Percentiles rank a stretch among this genome's conserved stretches.
These are phyloP conservation scores for Ichneumon xanthorius DNA, from an alignment of 2,888 invertebrate species.

Conservation along the genomic window DNA sequence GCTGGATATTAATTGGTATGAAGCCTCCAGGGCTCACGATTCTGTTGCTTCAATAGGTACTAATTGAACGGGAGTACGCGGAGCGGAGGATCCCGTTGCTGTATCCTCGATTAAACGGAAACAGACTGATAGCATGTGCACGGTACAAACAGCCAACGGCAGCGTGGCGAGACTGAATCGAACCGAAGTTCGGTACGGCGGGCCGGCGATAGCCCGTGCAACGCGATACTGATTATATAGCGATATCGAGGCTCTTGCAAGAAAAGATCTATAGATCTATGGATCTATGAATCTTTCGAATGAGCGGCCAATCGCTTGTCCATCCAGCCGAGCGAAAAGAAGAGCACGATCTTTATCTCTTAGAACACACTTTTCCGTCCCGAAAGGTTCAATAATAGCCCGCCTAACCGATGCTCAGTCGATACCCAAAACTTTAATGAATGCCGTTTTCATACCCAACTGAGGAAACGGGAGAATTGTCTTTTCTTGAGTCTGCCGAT, in stretches of 20 bases:
- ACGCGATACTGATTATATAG: slow-evolving; percentile 61
- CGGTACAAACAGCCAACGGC: slow-evolving; percentile 1
- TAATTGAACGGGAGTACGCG: slow-evolving; percentile 60
- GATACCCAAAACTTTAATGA: too few relatives aligned
- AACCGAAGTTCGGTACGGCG: slow-evolving; percentile 41
- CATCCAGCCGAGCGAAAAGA: too few relatives aligned
- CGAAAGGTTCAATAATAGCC: too few relatives aligned
- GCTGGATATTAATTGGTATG: slow-evolving; percentile 55
- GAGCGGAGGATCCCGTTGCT: slow-evolving; percentile 36
- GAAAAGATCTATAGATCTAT: slow-evolving; percentile 35
- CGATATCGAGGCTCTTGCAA: slow-evolving; percentile 45
- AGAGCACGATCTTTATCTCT: too few relatives aligned
- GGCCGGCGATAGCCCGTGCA: slow-evolving; percentile 41
- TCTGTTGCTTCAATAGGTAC: slow-evolving; percentile 59
- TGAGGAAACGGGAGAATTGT: too few relatives aligned
- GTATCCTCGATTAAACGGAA: slow-evolving; percentile 33
- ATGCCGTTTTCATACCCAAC: too few relatives aligned
- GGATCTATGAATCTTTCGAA: neutral
- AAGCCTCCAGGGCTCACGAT: slow-evolving; percentile 44
- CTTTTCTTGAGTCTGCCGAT: too few relatives aligned
- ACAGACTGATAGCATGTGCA: neutral
- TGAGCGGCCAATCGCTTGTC: too few relatives aligned
- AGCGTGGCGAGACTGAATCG: slow-evolving; percentile 51
- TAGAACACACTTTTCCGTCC: too few relatives aligned
- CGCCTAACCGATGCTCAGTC: too few relatives aligned